Percentiles rank a stretch among this genome's conserved stretches.
phyloP scores from a whole-genome alignment of 2,113 vertebrate species.

The Rallus limicola region DNA sequence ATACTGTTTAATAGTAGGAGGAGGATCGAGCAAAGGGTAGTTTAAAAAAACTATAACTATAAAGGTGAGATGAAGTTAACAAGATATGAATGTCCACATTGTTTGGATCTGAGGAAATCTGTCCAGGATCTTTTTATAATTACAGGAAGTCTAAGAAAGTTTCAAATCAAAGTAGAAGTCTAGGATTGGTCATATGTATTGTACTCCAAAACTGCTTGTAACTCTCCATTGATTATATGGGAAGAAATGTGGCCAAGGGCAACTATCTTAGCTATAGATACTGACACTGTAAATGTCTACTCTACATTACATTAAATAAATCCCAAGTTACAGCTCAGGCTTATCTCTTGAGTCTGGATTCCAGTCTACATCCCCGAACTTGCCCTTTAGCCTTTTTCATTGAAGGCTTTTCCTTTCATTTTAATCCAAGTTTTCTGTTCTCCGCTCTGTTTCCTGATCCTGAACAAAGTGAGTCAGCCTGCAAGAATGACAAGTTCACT shows the following conservation, averaged over 20 bases:
- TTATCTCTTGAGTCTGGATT: neutral
- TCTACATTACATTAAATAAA: neutral
- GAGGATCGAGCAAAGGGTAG: neutral
- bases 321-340: neutral
- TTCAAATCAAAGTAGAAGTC: neutral
- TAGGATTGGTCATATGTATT: neutral
- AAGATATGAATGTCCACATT: neutral
- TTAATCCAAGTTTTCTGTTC: neutral
- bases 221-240: neutral
- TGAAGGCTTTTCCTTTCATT: neutral
- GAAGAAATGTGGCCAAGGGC: neutral
- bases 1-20: neutral
- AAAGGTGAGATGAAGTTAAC: neutral
- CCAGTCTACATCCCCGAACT: neutral
- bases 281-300: neutral
- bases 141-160: neutral
- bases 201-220: neutral
- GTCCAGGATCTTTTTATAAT: neutral
- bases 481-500: neutral
- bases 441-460: neutral
- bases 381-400: neutral
- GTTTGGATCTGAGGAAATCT: neutral
- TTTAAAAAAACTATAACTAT: neutral
- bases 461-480: neutral
- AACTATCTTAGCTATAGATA: neutral